phyloP scores from a whole-genome alignment of 1,140 invertebrate genomes.

The Bombus affinis region DNA sequence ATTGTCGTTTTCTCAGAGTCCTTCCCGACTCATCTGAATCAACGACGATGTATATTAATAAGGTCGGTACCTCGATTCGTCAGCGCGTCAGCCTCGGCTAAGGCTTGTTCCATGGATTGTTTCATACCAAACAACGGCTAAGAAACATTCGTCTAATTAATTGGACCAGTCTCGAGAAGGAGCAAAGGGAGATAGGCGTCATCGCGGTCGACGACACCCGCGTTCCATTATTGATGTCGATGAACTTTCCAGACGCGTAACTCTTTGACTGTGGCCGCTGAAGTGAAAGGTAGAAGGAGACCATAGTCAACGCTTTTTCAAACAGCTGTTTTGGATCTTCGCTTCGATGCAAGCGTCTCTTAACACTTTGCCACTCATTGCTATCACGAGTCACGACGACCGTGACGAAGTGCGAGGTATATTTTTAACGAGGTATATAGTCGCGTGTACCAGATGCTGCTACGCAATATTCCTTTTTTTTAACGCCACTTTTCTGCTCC shows the following conservation, averaged over 20 bases:
- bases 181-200: slow-evolving; percentile 25
- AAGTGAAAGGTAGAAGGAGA: slow-evolving; percentile 13
- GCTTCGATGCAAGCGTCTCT: background rate
- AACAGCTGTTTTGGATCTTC: too few species aligned
- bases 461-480: background rate
- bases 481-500: background rate
- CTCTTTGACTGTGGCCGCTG: background rate
- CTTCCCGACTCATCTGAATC: background rate
- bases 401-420: slow-evolving; percentile 42
- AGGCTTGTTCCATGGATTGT: slow-evolving; percentile 22
- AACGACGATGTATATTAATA: slow-evolving; percentile 40
- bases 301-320: too few species aligned
- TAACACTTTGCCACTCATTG: background rate
- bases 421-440: slow-evolving; percentile 68
- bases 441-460: slow-evolving; percentile 38
- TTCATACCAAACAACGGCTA: slow-evolving; percentile 32
- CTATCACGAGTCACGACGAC: background rate
- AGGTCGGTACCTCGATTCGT: slow-evolving; percentile 21
- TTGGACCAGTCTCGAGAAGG: slow-evolving; percentile 10
- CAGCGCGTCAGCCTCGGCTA: background rate
- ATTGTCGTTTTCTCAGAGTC: slow-evolving; percentile 30
- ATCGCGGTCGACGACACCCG: slow-evolving; percentile 52
- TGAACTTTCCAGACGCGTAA: slow-evolving; percentile 58
- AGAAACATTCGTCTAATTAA: slow-evolving; percentile 47
- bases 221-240: slow-evolving; percentile 55